Evolutionary conservation across 2,113 vertebrate species (phyloP).

Genomic region (Oreochromis niloticus): DNA sequence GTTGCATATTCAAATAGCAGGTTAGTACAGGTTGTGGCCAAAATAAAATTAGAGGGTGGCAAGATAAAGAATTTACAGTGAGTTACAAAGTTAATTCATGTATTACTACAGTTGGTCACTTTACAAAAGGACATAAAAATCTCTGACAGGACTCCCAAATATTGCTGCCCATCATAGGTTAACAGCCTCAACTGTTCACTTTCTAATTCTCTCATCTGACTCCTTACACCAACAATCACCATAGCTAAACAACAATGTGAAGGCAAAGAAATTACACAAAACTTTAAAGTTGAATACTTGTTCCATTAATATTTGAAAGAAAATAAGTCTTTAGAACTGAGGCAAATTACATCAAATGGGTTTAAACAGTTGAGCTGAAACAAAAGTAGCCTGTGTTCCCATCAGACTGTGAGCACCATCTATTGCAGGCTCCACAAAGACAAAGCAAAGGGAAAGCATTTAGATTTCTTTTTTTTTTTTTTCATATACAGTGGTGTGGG

Average conservation of each 20-base stretch:
- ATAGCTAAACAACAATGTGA: background rate
- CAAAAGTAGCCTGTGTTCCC: background rate
- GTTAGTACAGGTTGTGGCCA: background rate
- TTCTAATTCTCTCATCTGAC: background rate
- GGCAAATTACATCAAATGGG: conserved; percentile 16
- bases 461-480: background rate
- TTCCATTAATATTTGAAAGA: background rate
- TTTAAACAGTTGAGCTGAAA: conserved; percentile 57
- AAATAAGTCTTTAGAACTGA: background rate
- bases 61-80: background rate
- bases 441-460: background rate
- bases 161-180: background rate
- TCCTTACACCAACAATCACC: background rate
- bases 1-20: background rate
- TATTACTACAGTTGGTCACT: background rate
- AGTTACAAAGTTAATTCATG: background rate
- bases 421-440: background rate
- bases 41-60: background rate
- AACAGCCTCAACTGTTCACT: background rate
- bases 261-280: background rate
- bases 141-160: background rate
- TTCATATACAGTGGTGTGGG: no score
- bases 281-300: background rate
- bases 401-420: background rate
- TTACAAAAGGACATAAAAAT: background rate